Evolutionary conservation across 2,888 invertebrate species (phyloP), one percentile per base, ranked within the genome.

Genomic region (Protodeltote pygarga): DNA sequence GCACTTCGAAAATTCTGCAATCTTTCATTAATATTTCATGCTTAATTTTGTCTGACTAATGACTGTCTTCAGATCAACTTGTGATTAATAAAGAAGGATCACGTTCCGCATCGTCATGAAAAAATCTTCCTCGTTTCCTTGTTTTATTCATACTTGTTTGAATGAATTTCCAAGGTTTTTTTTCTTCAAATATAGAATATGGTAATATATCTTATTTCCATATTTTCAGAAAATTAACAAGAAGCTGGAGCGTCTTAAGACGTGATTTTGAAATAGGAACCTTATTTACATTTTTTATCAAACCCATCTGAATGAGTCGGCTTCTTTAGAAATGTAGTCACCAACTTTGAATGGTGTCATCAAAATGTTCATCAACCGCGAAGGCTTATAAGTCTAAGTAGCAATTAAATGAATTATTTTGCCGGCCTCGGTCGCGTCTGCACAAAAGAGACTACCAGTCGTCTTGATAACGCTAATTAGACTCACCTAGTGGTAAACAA

Each of bases 391-490:
- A 60, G 48, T 59, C 51, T 53, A 54, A 59, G 50, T 59, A 58
- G 55, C 67, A 76, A 79, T 79, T 77, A 72, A 71, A 69, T 69
- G 50, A 78, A 74, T 81, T 70, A 75, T 73, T 73, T 72, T 68
- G 64, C 57, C 68, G 55, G 50, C 35, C 32, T 52, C 51, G 45
- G 46, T 48, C 46, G 50, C 57, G 39, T 63, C 52, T 47, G 47
- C 52, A 71, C 68, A 70, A 65, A 72, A 61, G 59, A 58, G 53
- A 28, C 55, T 49, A 49, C 47, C 49, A 51, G 59, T 59, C 55
- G 64, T 58, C 68, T 73, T 76, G 75, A 82, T 81, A 79, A 75
- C 66, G 73, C 75, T 83, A 82, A 87, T 85, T 84, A 81, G 74
- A 76, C 66, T 65, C 71, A 71, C 73, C 61, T 73, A 69, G 70